Evolutionary conservation across 2,113 vertebrate genomes (phyloP).

Genomic region (Apeltes quadracus): DNA sequence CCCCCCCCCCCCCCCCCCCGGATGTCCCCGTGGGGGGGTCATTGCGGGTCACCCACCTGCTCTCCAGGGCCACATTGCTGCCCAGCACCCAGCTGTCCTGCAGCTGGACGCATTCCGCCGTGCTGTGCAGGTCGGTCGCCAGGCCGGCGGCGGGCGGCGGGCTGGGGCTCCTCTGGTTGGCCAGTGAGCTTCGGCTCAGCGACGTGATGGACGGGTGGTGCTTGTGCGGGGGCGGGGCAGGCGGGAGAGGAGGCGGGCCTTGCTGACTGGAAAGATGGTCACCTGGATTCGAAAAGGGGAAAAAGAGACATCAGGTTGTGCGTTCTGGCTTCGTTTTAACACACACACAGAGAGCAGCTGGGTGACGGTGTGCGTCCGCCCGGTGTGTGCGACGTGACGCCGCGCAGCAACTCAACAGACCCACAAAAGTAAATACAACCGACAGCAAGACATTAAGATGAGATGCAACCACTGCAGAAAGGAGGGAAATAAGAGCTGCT

Average conservation of each 20-base stretch:
- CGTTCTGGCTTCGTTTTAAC: too few relatives aligned
- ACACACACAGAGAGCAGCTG: slow-evolving; percentile 43
- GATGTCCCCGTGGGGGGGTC: slow-evolving; percentile 21
- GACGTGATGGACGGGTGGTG: slow-evolving; percentile 96
- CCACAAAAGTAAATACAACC: slow-evolving; percentile 70
- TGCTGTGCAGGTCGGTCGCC: slow-evolving; percentile 98
- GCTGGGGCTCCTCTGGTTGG: slow-evolving; percentile 95
- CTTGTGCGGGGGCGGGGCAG: slow-evolving; percentile 90
- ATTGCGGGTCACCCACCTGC: slow-evolving; percentile 85
- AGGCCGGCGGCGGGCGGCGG: slow-evolving; percentile 94
- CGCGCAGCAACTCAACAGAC: slow-evolving; percentile 43
- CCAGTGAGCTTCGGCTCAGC: slow-evolving; percentile 94
- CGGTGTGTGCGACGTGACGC: slow-evolving; percentile 36
- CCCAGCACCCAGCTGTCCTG: slow-evolving; percentile 99
- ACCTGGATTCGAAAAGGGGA: slow-evolving; percentile 63
- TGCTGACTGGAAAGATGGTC: slow-evolving; percentile 91
- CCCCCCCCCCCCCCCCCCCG: too few relatives aligned
- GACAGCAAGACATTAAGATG: slow-evolving; percentile 67
- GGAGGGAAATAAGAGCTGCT: slow-evolving; percentile 44
- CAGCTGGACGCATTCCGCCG: slow-evolving; percentile 99
- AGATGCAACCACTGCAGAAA: slow-evolving; percentile 69
- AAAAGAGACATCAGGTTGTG: background rate
- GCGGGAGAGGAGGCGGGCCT: slow-evolving; percentile 91
- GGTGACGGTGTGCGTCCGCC: slow-evolving; percentile 28
- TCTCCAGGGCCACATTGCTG: slow-evolving; percentile 99